Conservation (phyloP, 2,113 vertebrate species). For the Danionella cerebrum region DNA sequence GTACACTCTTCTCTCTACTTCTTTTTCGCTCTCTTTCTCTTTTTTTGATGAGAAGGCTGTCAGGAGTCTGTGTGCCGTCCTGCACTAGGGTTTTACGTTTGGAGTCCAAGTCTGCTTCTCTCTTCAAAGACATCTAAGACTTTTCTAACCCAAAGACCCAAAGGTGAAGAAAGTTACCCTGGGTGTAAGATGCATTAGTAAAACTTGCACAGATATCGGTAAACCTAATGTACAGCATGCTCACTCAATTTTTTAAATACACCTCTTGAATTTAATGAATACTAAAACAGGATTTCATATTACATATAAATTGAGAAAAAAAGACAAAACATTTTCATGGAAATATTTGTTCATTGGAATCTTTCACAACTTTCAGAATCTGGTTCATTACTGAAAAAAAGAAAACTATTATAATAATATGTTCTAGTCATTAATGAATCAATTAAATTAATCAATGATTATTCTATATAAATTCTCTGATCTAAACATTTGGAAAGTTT, state of each 20-base stretch:
- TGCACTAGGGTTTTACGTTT: background rate
- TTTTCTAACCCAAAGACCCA: slow-evolving; percentile 14
- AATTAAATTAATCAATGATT: no score
- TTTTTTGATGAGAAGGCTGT: background rate
- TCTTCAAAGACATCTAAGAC: slow-evolving; percentile 41
- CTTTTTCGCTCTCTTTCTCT: no score
- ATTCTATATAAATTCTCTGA: no score
- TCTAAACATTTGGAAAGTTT: no score
- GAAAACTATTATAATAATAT: no score
- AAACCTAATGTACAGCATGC: background rate
- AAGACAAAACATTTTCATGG: no score
- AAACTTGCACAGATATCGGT: background rate
- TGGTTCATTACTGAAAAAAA: no score
- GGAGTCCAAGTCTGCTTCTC: slow-evolving; percentile 17
- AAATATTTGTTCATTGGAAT: no score
- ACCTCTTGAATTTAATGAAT: background rate
- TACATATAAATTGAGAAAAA: no score
- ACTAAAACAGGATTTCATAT: background rate
- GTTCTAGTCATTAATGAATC: no score
- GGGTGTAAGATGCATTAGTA: slow-evolving; percentile 23
- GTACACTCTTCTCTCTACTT: background rate
- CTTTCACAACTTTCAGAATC: no score
- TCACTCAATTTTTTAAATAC: background rate
- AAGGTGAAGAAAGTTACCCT: slow-evolving; percentile 9
- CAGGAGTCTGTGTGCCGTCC: background rate